Evolutionary conservation across 2,797 vertebrate species (phyloP), one percentile per base, ranked within the genome.

Genomic region (Cuniculus paca): DNA sequence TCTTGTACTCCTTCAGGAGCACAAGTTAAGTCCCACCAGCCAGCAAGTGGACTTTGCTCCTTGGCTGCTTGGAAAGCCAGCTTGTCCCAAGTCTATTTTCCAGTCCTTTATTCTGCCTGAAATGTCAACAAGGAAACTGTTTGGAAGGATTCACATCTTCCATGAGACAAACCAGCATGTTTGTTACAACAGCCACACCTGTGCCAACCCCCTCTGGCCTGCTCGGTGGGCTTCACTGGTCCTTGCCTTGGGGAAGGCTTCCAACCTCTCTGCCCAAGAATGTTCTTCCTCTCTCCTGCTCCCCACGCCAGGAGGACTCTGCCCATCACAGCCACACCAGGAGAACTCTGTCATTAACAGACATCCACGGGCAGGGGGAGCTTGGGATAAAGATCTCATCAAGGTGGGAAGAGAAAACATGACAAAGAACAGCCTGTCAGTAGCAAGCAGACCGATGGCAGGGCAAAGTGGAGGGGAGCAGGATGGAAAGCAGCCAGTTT

Each of bases 51-150:
- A 85, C 58, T 92, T 39, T 50, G 16, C 8, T 34, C 63, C 20
- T 50, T 50, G 52, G 24, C 75, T 80, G 1, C 56, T 93, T 85
- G 19, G 63, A 81, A 93, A 92, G 45, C 63, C 52, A 60, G 81
- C n/a, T 83, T 36, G 11, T 65, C 50, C 24, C 2, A 70, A 52
- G n/a, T 54, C 31, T 65, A 61, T 1, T 68, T 81, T 92, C 82
- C 13, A 50, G 26, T 5, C 28, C 6, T 14, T 60, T 50, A 42
- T n/a, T 93, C 93, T 79, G 45, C 1, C n/a, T 20, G 20, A 48
- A 58, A 34, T 1, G 8, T 90, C 88, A 50, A 19, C 65, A 92
- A 24, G 28, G 14, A 91, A 78, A 72, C 28, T 56, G 1, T 48
- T n/a, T 72, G 6, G n/a, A 83, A 84, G n/a, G 61, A 77, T 54